phyloP scores from a whole-genome alignment of 2,888 invertebrate species.

The Gnatocerus cornutus region DNA sequence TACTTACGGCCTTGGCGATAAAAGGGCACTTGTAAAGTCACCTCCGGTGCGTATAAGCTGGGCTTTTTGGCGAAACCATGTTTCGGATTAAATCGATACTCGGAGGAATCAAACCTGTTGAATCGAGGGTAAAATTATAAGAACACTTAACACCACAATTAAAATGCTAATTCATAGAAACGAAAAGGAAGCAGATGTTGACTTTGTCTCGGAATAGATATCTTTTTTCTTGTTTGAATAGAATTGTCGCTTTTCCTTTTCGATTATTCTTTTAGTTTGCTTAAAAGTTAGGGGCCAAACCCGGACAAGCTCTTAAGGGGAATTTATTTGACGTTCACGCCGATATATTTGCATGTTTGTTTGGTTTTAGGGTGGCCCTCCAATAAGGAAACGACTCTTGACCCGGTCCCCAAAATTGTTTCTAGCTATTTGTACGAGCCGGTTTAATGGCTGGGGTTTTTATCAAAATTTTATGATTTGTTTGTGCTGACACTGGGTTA shows the following conservation, averaged over 20 bases:
- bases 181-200: conserved; percentile 5
- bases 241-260: conserved; percentile 28
- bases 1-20: conserved; percentile 23
- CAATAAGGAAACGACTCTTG: conserved; percentile 28
- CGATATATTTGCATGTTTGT: conserved; percentile 38
- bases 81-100: conserved; percentile 29
- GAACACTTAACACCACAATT: conserved; percentile 27
- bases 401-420: conserved; percentile 21
- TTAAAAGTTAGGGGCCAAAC: conserved; percentile 21
- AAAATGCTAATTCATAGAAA: conserved; percentile 26
- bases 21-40: conserved; percentile 35
- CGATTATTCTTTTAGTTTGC: conserved; percentile 20
- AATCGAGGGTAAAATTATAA: conserved; percentile 19
- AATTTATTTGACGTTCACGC: conserved; percentile 37
- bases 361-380: conserved; percentile 25
- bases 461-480: conserved; percentile 15
- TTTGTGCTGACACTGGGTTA: conserved; percentile 10
- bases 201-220: conserved; percentile 26
- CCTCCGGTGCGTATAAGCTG: background rate
- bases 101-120: conserved; percentile 21
- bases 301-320: conserved; percentile 18
- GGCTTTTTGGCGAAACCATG: conserved; percentile 16
- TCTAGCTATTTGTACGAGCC: background rate
- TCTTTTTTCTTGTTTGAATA: conserved; percentile 26
- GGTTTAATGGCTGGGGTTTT: conserved; percentile 2